Conservation (phyloP, 2,797 vertebrate species). For the Rhabdophis nuchalis region DNA sequence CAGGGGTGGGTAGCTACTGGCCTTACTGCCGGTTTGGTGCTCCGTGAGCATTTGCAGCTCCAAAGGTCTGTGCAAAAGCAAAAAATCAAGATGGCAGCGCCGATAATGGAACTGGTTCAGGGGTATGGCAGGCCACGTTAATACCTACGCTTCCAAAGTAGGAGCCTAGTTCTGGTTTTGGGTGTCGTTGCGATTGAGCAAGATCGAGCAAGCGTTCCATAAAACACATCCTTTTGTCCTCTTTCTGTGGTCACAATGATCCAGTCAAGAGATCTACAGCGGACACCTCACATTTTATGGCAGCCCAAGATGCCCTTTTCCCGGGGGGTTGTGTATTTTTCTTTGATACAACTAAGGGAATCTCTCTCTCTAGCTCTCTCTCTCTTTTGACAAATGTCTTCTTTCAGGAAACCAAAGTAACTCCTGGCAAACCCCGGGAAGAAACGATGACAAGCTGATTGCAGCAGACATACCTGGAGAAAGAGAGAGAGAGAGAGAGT, state of each 20-base stretch:
- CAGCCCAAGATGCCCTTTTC: background rate
- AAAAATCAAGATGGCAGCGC: too few relatives aligned
- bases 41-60: too few relatives aligned
- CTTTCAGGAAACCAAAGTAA: background rate
- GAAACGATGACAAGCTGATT: background rate
- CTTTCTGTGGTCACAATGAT: background rate
- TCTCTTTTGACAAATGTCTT: background rate
- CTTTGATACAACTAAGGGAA: background rate
- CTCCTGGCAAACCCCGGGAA: background rate
- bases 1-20: too few relatives aligned
- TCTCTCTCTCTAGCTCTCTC: background rate
- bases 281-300: background rate
- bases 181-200: background rate
- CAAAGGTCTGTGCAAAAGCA: too few relatives aligned
- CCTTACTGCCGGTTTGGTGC: too few relatives aligned
- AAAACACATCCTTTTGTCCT: background rate
- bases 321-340: background rate
- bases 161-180: too few relatives aligned
- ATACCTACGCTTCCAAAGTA: too few relatives aligned
- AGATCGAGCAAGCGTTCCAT: background rate
- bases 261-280: background rate
- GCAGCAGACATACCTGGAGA: background rate
- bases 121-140: too few relatives aligned
- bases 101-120: too few relatives aligned
- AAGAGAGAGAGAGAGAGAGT: background rate